A percentile compares a stretch with the other conserved stretches of the same genome.
phyloP scores from a whole-genome alignment of 2,113 vertebrate genomes.

The Alectura lathami region DNA sequence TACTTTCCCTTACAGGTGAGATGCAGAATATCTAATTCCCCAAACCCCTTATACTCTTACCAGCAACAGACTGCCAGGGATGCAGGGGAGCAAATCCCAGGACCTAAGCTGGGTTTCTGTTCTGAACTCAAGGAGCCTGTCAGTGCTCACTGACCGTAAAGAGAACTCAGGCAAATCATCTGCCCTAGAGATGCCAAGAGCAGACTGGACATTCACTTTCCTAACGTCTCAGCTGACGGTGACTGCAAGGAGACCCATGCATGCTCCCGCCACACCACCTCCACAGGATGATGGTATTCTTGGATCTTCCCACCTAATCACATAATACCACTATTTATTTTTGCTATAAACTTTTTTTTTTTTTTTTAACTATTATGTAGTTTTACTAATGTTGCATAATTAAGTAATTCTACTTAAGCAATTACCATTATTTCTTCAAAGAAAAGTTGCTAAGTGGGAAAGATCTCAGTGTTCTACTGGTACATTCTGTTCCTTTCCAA shows the following conservation, averaged over 20 bases:
- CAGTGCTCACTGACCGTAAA: not conserved
- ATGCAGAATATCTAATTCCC: not conserved
- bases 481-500: no score
- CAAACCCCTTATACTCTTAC: not conserved
- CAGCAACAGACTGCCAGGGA: not conserved
- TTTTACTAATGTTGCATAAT: not conserved
- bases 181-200: not conserved
- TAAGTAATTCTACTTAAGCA: not conserved
- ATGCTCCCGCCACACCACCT: not conserved
- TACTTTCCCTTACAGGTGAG: not conserved
- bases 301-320: not conserved
- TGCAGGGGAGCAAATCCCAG: not conserved
- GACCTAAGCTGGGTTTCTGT: not conserved
- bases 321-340: not conserved
- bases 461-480: not conserved
- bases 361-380: not conserved
- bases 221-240: not conserved
- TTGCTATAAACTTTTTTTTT: no score
- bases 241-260: accelerated
- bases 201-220: not conserved
- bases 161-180: not conserved
- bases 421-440: not conserved
- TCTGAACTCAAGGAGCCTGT: not conserved
- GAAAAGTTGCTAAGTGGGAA: not conserved
- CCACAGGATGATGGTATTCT: not conserved